Base-by-base conservation (phyloP, 2,888 invertebrate species). In the Athalia rosae region DNA sequence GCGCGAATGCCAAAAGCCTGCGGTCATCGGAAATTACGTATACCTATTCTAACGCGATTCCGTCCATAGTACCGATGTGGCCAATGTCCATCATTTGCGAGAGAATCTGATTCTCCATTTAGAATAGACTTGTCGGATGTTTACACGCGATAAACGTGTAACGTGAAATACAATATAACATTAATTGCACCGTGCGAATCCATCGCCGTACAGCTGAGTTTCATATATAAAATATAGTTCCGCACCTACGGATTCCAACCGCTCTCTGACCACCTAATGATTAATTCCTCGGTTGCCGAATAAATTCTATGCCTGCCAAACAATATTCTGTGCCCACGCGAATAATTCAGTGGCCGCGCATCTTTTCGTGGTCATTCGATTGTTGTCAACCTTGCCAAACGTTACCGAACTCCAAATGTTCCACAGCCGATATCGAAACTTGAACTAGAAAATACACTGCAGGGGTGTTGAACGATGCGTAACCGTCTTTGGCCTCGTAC, bases 381-480 rank as follows among this genome's bases (percentile, higher is more conserved):
- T 53, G 45, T 8, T n/a, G n/a, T 8, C 43, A 4, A 4, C 11
- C 7, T 7, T 7, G 6, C 53, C 4, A 53, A 11, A n/a, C n/a
- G 4, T n/a, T n/a, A n/a, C n/a, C n/a, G n/a, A n/a, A n/a, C n/a
- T n/a, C n/a, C n/a, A n/a, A n/a, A n/a, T n/a, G n/a, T n/a, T n/a
- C n/a, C n/a, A n/a, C n/a, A n/a, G 59, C 67, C 58, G 67, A 28
- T 58, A 58, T 77, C 61, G 53, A 50, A 64, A 53, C 64, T 76
- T 53, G 59, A 58, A 77, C 67, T 53, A 77, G 77, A 78, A 78
- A 79, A 81, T 76, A 67, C 73, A 76, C 78, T 78, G 78, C 76
- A 48, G 79, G 81, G 81, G 82, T 83, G 81, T 79, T 82, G 83
- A 83, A 83, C 82, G 83, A 82, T 77, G 79, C 80, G 82, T 83